phyloP scores from a whole-genome alignment of 2,113 vertebrate genomes.

The Zootoca vivipara region DNA sequence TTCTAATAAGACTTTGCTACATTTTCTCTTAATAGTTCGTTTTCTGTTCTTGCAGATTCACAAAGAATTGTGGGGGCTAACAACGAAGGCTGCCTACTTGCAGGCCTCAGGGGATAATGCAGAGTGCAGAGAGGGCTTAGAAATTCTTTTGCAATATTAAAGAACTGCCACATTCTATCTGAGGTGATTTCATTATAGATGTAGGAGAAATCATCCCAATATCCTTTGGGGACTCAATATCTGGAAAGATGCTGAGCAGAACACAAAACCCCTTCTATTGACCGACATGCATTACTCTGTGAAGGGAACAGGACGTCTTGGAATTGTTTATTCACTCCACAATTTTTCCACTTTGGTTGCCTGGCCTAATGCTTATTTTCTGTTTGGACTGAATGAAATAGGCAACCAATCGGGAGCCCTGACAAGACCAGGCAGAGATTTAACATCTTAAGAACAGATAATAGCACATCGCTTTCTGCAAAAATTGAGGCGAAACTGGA shows the following conservation, averaged over 20 bases:
- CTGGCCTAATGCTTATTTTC: background rate
- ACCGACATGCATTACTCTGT: background rate
- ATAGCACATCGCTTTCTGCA: background rate
- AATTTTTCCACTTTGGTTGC: background rate
- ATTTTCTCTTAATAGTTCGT: background rate
- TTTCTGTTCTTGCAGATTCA: background rate
- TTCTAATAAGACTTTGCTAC: background rate
- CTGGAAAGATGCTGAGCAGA: background rate
- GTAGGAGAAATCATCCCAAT: background rate
- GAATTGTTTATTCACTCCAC: background rate
- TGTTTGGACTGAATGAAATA: background rate
- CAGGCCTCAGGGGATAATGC: background rate
- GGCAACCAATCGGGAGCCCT: background rate
- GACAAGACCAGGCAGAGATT: background rate
- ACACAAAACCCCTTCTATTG: background rate
- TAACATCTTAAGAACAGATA: background rate
- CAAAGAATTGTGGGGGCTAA: background rate
- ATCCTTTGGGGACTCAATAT: slow-evolving; percentile 3
- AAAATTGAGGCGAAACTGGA: background rate
- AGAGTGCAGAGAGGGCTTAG: background rate
- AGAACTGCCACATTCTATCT: slow-evolving; percentile 12
- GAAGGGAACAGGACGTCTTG: background rate
- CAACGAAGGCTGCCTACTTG: background rate
- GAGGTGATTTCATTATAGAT: slow-evolving; percentile 27
- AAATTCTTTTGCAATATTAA: slow-evolving; percentile 17